These are phyloP conservation scores for Zhuqinia jingwanae DNA, from an alignment of 2,888 invertebrate species.

Conservation along the genomic window DNA sequence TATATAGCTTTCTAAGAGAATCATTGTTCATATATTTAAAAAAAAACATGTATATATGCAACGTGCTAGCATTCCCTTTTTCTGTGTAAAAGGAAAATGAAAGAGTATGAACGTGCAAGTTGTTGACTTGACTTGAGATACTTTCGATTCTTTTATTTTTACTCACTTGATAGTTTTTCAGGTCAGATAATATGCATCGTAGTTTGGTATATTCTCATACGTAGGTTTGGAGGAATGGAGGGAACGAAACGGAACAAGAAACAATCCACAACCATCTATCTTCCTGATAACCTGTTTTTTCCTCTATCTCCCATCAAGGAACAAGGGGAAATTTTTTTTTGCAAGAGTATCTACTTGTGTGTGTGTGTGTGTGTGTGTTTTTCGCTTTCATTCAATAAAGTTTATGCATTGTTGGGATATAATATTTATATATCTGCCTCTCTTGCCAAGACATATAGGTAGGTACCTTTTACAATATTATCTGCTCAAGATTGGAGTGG, in stretches of 20 bases:
- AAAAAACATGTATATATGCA: background rate
- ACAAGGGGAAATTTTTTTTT: background rate
- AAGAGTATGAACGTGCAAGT: background rate
- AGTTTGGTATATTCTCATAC: too few species aligned
- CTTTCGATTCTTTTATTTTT: background rate
- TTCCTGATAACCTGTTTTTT: conserved; percentile 24
- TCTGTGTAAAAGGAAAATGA: background rate
- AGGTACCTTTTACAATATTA: too few species aligned
- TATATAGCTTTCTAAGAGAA: conserved; percentile 23
- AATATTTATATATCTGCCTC: too few species aligned
- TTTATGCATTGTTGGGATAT: too few species aligned
- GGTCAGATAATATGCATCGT: too few species aligned
- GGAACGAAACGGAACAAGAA: conserved; percentile 19
- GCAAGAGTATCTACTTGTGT: background rate
- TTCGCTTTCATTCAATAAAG: too few species aligned
- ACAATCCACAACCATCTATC: conserved; percentile 25
- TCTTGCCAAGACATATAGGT: too few species aligned
- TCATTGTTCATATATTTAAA: conserved; percentile 14
- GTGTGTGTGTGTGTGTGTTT: too few species aligned
- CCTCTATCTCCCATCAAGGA: background rate
- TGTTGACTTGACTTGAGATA: background rate
- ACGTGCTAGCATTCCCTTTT: background rate
- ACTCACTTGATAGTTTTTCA: background rate
- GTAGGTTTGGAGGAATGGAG: too few species aligned
- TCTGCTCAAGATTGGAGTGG: too few species aligned